Conservation (phyloP, 2,888 invertebrate genomes). For the Lasioglossum marginatum region DNA sequence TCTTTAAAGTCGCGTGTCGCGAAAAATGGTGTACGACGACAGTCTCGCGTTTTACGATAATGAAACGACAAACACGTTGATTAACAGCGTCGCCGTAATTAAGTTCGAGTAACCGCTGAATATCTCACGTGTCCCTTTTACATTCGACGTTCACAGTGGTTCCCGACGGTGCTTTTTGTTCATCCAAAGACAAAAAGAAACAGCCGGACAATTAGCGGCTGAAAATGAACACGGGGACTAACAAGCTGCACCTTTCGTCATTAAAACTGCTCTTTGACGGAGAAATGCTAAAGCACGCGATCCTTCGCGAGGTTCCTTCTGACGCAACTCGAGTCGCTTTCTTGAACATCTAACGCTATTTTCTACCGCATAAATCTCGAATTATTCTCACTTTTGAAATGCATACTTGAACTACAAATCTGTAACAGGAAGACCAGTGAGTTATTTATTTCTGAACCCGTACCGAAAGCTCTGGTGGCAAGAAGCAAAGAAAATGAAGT, state of each 20-base stretch:
- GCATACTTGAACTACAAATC: neutral
- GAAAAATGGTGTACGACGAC: neutral
- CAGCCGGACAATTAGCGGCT: slow-evolving; percentile 11
- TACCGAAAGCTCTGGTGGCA: too few species aligned
- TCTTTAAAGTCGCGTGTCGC: neutral
- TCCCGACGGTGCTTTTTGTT: neutral
- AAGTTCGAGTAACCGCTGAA: neutral
- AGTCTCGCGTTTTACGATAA: neutral
- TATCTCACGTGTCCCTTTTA: neutral
- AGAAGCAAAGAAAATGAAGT: too few species aligned
- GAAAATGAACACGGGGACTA: slow-evolving; percentile 1
- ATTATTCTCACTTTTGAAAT: neutral
- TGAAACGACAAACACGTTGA: neutral
- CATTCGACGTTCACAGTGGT: neutral
- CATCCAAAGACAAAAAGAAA: neutral
- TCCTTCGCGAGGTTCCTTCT: neutral
- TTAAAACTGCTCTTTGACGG: slow-evolving; percentile 1
- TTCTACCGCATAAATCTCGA: neutral
- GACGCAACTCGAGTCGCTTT: neutral
- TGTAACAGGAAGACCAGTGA: neutral
- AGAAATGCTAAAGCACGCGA: neutral
- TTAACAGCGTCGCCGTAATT: neutral
- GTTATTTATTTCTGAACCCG: too few species aligned
- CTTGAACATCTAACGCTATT: neutral
- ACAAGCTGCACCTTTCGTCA: neutral